Conservation (phyloP, 2,113 vertebrate species). For the Rattus norvegicus region GRCr8 NC_086032.1:96391001-96391500, state of each 20-base stretch:
- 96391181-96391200: too few species aligned
- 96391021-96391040: neutral
- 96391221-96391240: neutral
- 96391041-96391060: too few species aligned
- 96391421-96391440: neutral
- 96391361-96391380: neutral
- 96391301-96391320: too few species aligned
- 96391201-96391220: neutral
- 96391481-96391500: neutral
- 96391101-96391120: neutral
- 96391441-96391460: neutral
- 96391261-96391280: neutral
- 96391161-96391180: neutral
- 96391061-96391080: neutral
- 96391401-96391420: slow-evolving; percentile 2
- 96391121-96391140: neutral
- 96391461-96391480: neutral
- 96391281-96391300: neutral
- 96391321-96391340: neutral
- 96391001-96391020: neutral
- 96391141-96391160: too few species aligned
- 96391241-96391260: neutral
- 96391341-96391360: neutral
- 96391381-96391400: neutral
- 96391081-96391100: neutral